Evolutionary conservation across 2,113 vertebrate species (phyloP), one percentile per base, ranked within the genome.

Genomic region (Heliornis fulica): DNA sequence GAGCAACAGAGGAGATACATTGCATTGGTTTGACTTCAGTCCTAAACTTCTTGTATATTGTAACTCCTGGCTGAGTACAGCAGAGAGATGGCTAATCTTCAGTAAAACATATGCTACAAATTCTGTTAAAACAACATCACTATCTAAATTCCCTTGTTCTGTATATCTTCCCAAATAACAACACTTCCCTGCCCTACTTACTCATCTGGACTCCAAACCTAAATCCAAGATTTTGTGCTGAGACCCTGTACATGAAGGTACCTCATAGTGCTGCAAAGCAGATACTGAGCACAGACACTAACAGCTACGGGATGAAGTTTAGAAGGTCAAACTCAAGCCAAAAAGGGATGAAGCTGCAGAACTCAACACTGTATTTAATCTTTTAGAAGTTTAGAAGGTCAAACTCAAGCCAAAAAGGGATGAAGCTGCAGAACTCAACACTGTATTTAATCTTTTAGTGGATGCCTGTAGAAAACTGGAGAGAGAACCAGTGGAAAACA

Each of bases 81-180:
- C 87, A 86, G 85, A 92, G 80, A 72, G n/a, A n/a, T 92, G 87
- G 54, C 85, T 96, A 89, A 93, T 93, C 89, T 82, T 89, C 71
- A 56, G 41, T 29, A 82, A 85, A 90, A 94, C 94, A 83, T 90
- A 90, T 71, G 23, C 40, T 66, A 85, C 72, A 56, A 48, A 90
- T 87, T 63, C 92, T 43, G 59, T 57, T 83, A 79, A 93, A 69
- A 71, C 57, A 95, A 87, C 76, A 94, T 76, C 66, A 53, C 43
- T 57, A 66, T 32, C 28, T 59, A 79, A 94, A 86, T 65, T 64
- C 41, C 40, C 84, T 80, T 56, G 43, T 70, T 95, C 94, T 91
- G 74, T 87, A 50, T 15, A 0, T 60, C 61, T 53, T 84, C 32
- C 32, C 60, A 60, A 81, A 90, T 41, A 82, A 13, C 26, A 51